phyloP scores from a whole-genome alignment of 2,113 vertebrate genomes.

The Calonectris borealis region DNA sequence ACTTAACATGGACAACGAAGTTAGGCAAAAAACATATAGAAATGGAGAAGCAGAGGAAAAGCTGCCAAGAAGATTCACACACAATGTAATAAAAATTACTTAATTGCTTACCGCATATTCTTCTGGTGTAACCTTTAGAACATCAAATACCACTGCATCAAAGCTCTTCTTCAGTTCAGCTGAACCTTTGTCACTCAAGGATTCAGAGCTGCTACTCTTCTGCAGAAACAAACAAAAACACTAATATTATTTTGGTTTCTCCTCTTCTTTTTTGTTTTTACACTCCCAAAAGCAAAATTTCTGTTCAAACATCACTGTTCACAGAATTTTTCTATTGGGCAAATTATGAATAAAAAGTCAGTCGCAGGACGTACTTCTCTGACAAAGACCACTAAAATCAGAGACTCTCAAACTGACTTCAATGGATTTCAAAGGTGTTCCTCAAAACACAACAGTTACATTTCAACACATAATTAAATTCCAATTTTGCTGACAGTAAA shows the following conservation, averaged over 20 bases:
- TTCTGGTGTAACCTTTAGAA: conserved; percentile 96
- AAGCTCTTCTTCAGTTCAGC: conserved; percentile 97
- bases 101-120: conserved; percentile 92
- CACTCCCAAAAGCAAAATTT: neutral
- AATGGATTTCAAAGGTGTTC: neutral
- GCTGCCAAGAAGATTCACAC: neutral
- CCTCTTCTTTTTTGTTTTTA: neutral
- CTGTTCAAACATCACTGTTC: neutral
- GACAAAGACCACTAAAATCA: neutral
- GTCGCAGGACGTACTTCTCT: neutral
- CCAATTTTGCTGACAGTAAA: neutral
- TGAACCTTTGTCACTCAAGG: conserved; percentile 93
- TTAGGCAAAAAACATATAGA: neutral
- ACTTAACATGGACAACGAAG: neutral
- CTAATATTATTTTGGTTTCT: neutral
- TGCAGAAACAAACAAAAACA: conserved; percentile 67
- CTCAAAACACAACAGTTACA: neutral
- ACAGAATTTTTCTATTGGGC: neutral
- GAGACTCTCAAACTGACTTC: neutral
- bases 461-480: neutral
- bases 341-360: neutral
- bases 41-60: neutral
- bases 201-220: conserved; percentile 98
- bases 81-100: neutral
- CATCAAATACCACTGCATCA: conserved; percentile 96